Evolutionary conservation across 2,888 invertebrate genomes (phyloP).

Genomic region (Meteorus cinctellus): DNA sequence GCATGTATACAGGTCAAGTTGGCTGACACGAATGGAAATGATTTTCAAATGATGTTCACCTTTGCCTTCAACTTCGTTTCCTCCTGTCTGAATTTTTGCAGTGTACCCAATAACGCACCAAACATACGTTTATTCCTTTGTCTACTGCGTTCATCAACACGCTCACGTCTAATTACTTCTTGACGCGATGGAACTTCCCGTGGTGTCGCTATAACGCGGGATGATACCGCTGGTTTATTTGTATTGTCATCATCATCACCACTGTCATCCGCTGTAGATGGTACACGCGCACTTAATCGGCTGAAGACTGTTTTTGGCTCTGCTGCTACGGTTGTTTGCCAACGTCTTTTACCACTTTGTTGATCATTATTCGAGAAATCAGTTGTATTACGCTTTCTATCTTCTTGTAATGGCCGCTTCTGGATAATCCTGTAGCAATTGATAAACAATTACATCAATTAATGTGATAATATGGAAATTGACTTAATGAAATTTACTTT

Average conservation of each 20-base stretch:
- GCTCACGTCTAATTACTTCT: slow-evolving; percentile 86
- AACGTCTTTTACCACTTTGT: slow-evolving; percentile 64
- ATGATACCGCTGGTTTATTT: slow-evolving; percentile 79
- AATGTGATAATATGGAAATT: no score
- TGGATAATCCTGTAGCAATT: slow-evolving; percentile 59
- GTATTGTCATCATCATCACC: slow-evolving; percentile 69
- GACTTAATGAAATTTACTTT: no score
- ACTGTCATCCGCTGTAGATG: slow-evolving; percentile 70
- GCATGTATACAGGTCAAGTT: background rate
- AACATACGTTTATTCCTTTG: slow-evolving; percentile 96
- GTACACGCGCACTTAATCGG: slow-evolving; percentile 69
- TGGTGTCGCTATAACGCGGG: slow-evolving; percentile 85
- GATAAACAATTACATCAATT: background rate
- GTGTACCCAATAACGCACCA: slow-evolving; percentile 93
- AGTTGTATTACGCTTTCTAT: slow-evolving; percentile 63
- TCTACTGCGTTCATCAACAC: slow-evolving; percentile 87
- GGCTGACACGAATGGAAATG: slow-evolving; percentile 3
- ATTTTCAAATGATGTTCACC: slow-evolving; percentile 70
- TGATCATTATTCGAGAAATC: slow-evolving; percentile 67
- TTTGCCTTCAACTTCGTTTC: slow-evolving; percentile 92
- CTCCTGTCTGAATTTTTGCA: slow-evolving; percentile 96
- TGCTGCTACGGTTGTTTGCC: slow-evolving; percentile 58
- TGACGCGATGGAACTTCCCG: slow-evolving; percentile 90
- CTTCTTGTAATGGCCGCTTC: slow-evolving; percentile 68
- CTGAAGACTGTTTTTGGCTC: slow-evolving; percentile 72